Conservation (phyloP, 1,140 invertebrate genomes). For the Drosophila carrolli region DNA sequence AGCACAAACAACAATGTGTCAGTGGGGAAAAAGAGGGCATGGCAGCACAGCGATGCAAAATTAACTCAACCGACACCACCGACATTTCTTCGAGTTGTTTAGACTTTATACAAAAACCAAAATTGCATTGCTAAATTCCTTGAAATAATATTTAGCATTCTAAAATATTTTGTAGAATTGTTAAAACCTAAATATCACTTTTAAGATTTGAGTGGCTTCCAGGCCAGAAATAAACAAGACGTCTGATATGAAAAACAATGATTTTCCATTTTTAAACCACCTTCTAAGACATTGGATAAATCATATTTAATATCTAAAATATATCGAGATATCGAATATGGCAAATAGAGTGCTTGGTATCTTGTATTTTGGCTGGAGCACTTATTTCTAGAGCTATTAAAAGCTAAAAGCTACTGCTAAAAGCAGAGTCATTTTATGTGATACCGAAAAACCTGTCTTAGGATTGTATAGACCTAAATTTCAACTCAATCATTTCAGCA, state of each 20-base stretch:
- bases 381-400: neutral
- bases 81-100: constrained; percentile 14
- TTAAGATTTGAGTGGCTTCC: no score
- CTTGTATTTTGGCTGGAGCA: neutral
- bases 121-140: neutral
- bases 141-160: no score
- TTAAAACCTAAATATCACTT: neutral
- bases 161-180: neutral
- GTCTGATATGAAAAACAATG: no score
- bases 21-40: neutral
- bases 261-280: no score
- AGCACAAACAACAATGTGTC: constrained; percentile 28
- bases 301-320: no score
- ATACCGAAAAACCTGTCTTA: constrained; percentile 8
- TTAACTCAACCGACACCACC: constrained; percentile 30
- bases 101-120: neutral
- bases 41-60: constrained; percentile 19
- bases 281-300: no score
- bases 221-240: no score
- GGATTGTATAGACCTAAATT: constrained; percentile 8
- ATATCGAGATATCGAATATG: no score
- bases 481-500: constrained; percentile 16
- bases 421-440: constrained; percentile 22
- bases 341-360: neutral
- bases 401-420: neutral